A percentile compares a stretch with the other conserved stretches of the same genome.
Conservation (phyloP, 2,888 invertebrate genomes). For the Rhodophaea formosa region DNA sequence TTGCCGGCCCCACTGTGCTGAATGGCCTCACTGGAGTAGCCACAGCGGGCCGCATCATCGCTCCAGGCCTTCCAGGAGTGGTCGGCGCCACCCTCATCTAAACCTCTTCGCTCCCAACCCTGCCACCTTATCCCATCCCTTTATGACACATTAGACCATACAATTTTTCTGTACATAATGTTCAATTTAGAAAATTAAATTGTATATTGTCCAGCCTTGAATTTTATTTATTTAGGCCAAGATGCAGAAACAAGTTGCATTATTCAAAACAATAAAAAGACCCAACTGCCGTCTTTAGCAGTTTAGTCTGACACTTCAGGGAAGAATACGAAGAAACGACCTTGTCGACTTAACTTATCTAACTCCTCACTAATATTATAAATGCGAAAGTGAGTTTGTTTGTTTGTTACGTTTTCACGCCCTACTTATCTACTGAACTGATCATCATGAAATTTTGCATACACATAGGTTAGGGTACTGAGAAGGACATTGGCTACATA, state of each 20-base stretch:
- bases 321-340: too few species aligned
- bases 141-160: slow-evolving; percentile 12
- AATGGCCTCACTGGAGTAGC: slow-evolving; percentile 44
- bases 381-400: too few species aligned
- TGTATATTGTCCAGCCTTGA: slow-evolving; percentile 18
- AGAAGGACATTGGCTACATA: too few species aligned
- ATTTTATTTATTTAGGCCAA: slow-evolving; percentile 13
- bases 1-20: slow-evolving; percentile 68
- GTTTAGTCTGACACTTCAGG: too few species aligned
- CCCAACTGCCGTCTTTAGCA: too few species aligned
- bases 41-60: slow-evolving; percentile 33
- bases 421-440: too few species aligned
- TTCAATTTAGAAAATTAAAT: slow-evolving; percentile 28
- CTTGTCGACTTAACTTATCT: too few species aligned
- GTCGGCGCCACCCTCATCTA: slow-evolving; percentile 46
- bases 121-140: slow-evolving; percentile 9
- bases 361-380: not conserved
- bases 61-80: slow-evolving; percentile 59
- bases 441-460: too few species aligned
- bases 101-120: slow-evolving; percentile 21
- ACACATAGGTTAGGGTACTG: too few species aligned
- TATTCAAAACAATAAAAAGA: too few species aligned
- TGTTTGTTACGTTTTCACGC: too few species aligned
- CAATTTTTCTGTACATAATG: slow-evolving; percentile 26
- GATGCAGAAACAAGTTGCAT: too few species aligned